Evolutionary conservation across 2,113 vertebrate genomes (phyloP).

Genomic region (Periophthalmus modestus): DNA sequence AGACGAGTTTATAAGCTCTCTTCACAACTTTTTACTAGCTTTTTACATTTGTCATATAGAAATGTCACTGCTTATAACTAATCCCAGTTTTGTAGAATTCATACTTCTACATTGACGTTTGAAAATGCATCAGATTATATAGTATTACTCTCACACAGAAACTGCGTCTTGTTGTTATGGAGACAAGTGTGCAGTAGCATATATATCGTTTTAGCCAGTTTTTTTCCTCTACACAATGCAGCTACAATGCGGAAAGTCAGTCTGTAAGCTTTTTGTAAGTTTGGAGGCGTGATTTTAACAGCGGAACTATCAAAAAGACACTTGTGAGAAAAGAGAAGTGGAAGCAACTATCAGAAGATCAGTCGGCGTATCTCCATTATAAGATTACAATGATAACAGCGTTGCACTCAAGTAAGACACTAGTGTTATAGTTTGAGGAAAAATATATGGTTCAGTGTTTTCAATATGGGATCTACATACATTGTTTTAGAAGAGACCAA

Average conservation of each 20-base stretch:
- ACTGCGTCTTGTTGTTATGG: background rate
- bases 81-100: no score
- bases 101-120: background rate
- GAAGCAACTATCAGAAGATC: slow-evolving; percentile 45
- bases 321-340: slow-evolving; percentile 26
- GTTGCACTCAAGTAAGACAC: slow-evolving; percentile 33
- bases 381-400: slow-evolving; percentile 35
- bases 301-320: slow-evolving; percentile 5
- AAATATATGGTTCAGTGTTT: slow-evolving; percentile 10
- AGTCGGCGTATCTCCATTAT: slow-evolving; percentile 24
- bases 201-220: no score
- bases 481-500: background rate
- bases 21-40: no score
- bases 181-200: no score
- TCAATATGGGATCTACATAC: slow-evolving; percentile 1
- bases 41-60: no score
- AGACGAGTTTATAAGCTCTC: no score
- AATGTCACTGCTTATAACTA: no score
- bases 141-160: background rate
- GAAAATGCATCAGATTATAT: background rate
- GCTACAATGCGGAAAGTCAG: background rate
- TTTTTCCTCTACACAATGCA: background rate
- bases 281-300: background rate
- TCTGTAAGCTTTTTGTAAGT: background rate
- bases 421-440: slow-evolving; percentile 12